Base-by-base conservation (phyloP, 2,113 vertebrate genomes). In the Meriones unguiculatus region DNA sequence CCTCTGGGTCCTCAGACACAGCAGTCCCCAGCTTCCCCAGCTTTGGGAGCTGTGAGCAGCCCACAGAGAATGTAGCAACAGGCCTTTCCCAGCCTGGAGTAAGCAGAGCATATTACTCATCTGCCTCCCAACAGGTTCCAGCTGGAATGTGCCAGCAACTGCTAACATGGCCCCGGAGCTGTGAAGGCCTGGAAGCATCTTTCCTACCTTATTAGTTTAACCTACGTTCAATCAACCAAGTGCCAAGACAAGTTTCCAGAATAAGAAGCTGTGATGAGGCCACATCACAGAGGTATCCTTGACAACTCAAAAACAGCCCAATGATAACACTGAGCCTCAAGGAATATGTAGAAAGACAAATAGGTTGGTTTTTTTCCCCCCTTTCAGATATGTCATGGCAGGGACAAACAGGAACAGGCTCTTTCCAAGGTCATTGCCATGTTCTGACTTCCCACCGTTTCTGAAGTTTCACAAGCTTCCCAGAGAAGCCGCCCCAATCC, bases 181-280 rank as follows among this genome's bases (percentile, higher is more conserved):
- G 9, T 80, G 90, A 95, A 97, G 91, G 92, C 92, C 80, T 50
- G 82, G 38, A 90, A 85, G 72, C 0, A 15, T 80, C 91, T 97
- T 97, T 84, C 93, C 96, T 96, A 82, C 75, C 98, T 98, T 92
- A 89, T 73, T 96, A 14, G 82, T 97, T 96, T 95, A 92, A 94
- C 95, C 85, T 14, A 1, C 0, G 96, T 98, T 97, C 89, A 98
- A 97, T 98, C 96, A 97, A 97, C 95, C 94, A 90, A 65, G 81
- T 89, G 82, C 97, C 22, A 54, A 98, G 78, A 67, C 96, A 96
- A 97, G 97, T 97, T 96, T 94, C 97, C 84, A 97, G 96, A 97
- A 41, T 0, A 96, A 98, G 97, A 94, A 97, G 94, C 76, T 91
- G 25, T 95, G 95, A 84, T 0, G 93, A 94, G 28, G 95, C 38